Evolutionary conservation across 1,140 invertebrate species (phyloP).

Genomic region (Lordiphosa mommai): DNA sequence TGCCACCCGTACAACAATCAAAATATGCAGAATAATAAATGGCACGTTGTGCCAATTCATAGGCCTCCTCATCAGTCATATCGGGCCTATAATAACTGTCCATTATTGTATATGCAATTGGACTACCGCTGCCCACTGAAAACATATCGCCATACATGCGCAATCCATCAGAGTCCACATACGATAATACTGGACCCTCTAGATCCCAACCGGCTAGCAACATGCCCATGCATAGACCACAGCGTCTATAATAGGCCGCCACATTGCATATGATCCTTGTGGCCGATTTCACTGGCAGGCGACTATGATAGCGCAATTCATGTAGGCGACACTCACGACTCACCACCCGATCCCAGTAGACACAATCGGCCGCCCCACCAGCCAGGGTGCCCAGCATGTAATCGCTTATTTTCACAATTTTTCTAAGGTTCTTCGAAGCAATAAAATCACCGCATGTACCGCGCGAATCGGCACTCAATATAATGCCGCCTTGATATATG

Average conservation of each 20-base stretch:
- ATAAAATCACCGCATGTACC: constrained; percentile 96
- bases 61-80: constrained; percentile 93
- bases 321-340: constrained; percentile 96
- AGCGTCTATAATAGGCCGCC: constrained; percentile 96
- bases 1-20: constrained; percentile 18
- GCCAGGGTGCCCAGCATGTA: constrained; percentile 83
- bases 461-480: constrained; percentile 97
- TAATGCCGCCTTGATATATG: constrained; percentile 91
- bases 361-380: constrained; percentile 95
- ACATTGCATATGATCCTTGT: constrained; percentile 98
- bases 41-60: constrained; percentile 91
- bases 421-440: constrained; percentile 94
- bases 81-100: constrained; percentile 93
- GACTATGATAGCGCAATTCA: constrained; percentile 90
- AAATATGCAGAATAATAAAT: constrained; percentile 98
- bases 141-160: constrained; percentile 94
- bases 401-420: constrained; percentile 97
- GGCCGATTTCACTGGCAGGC: constrained; percentile 94
- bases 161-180: constrained; percentile 96
- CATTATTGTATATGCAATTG: constrained; percentile 96
- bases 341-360: constrained; percentile 97
- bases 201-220: constrained; percentile 99
- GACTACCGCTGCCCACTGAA: constrained; percentile 96
- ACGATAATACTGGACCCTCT: constrained; percentile 95
- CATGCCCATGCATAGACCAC: constrained; percentile 91